Evolutionary conservation across 2,797 vertebrate species (phyloP), one percentile per base, ranked within the genome.

Genomic region (Falco naumanni): DNA sequence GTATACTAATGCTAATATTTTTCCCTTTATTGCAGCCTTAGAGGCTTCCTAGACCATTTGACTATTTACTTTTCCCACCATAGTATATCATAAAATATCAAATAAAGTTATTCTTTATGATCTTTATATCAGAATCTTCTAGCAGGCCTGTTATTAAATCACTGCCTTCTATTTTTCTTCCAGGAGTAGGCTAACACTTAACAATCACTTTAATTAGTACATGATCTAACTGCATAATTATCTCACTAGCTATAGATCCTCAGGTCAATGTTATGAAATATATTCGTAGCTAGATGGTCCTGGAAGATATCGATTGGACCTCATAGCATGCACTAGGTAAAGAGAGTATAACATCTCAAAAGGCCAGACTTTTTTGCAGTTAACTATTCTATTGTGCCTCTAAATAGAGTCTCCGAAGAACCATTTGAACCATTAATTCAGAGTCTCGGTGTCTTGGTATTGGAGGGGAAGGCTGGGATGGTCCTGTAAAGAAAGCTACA

Each of bases 151-250:
- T 37, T 88, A 68, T 37, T 81, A 86, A 91, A 90, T 47, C 20
- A 72, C 34, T 71, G 21, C 8, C 16, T 60, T 76, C 12, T 68
- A 3, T 39, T 60, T 78, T 61, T 48, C 84, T 89, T n/a, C 8
- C 28, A 63, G 45, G 33, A 66, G 43, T 48, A 89, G 18, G 24
- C 11, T 48, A 91, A 6, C 57, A 34, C 16, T 84, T 91, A 16
- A 56, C n/a, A 88, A 28, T 87, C n/a, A 50, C 51, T 88, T 90
- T 82, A 84, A 95, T 84, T 81, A 87, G 41, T n/a, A 43, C 37
- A 74, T 37, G 66, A 86, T 74, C 31, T 88, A 91, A 82, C 20
- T 76, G 41, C 22, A 20, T 64, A 82, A 95, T 91, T 84, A 94
- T 53, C 28, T 60, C 16, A 28, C 41, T 76, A 70, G 31, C 51